Conservation (phyloP, 2,888 invertebrate genomes). For the Polymixis lichenea region DNA sequence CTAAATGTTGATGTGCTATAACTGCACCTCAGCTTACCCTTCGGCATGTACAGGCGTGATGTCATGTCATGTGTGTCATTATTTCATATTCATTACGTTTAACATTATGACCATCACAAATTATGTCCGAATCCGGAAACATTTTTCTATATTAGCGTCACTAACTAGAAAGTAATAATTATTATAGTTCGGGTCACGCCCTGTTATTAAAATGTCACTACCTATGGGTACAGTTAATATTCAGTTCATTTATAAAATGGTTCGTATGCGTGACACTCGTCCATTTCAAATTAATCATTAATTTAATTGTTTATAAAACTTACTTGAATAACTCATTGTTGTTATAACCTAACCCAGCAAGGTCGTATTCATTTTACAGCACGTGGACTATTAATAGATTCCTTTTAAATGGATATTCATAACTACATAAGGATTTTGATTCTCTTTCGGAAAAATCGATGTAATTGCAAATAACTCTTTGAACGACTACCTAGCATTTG, state of each 20-base stretch:
- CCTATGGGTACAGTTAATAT: slow-evolving; percentile 30
- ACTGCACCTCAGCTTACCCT: not conserved
- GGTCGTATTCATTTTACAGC: not conserved
- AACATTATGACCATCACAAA: not conserved
- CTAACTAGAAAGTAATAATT: slow-evolving; percentile 19
- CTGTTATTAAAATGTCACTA: slow-evolving; percentile 37
- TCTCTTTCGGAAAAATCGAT: not conserved
- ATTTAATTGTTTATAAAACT: slow-evolving; percentile 42
- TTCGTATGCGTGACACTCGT: slow-evolving; percentile 53
- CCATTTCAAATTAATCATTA: slow-evolving; percentile 55
- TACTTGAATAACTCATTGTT: slow-evolving; percentile 31
- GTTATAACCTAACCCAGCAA: not conserved
- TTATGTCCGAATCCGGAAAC: not conserved
- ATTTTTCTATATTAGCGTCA: not conserved
- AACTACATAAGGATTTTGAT: not conserved
- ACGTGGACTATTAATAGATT: slow-evolving; percentile 4
- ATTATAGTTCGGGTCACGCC: slow-evolving; percentile 22
- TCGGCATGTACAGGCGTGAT: not conserved
- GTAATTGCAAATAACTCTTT: not conserved
- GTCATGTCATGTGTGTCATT: not conserved
- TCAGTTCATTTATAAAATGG: slow-evolving; percentile 28
- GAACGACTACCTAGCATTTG: too few species aligned
- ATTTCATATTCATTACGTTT: not conserved
- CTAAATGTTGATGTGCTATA: not conserved
- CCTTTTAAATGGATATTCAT: not conserved